Conservation (phyloP, 30 jellyfish, hydroid and myxozoan genomes). For the Cassiopea xamachana region DNA sequence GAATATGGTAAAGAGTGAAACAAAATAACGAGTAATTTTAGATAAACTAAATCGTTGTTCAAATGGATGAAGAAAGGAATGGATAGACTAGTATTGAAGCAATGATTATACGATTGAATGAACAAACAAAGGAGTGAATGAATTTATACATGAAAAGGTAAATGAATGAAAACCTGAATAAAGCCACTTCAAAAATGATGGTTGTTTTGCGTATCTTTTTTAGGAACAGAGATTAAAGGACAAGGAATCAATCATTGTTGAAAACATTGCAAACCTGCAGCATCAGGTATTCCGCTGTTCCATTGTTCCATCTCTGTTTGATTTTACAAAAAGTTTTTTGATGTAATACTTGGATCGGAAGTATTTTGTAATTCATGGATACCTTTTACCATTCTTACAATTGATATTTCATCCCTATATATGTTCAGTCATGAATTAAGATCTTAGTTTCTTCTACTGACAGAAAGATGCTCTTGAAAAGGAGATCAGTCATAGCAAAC, state of each 20-base stretch:
- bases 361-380: background rate
- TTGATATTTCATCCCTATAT: background rate
- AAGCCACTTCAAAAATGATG: background rate
- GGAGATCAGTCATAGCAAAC: constrained; percentile 31
- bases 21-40: background rate
- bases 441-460: background rate
- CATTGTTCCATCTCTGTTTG: background rate
- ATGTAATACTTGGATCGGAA: no score
- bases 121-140: background rate
- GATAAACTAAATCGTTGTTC: background rate
- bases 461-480: constrained; percentile 50
- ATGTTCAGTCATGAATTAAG: background rate
- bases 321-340: background rate
- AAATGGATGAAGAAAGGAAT: background rate
- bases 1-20: no score
- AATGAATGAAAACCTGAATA: background rate
- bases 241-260: constrained; percentile 31
- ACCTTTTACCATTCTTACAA: background rate
- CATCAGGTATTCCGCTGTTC: constrained; percentile 16
- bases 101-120: background rate
- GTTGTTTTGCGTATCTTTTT: background rate
- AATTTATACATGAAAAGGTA: background rate
- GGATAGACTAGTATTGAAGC: background rate
- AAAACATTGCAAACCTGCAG: constrained; percentile 27
- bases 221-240: constrained; percentile 38